These are phyloP conservation scores for Pegea sp. DNA, from an alignment of 23 tunicate genomes.

Conservation along the genomic window DNA sequence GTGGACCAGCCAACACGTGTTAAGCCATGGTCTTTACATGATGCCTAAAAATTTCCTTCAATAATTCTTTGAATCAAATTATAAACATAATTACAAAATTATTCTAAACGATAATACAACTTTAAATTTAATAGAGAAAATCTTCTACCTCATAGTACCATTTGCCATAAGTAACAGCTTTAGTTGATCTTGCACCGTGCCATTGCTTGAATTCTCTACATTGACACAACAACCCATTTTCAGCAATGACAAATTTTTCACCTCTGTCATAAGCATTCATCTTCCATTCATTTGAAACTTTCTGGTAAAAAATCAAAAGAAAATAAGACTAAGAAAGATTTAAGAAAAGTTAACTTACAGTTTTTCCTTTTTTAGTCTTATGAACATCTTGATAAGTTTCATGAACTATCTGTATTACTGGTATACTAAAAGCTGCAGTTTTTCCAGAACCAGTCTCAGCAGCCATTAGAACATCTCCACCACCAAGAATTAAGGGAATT, in stretches of 20 bases:
- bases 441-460: constrained; percentile 97
- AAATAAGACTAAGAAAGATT: not conserved
- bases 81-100: not conserved
- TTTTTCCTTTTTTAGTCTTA: constrained; percentile 3
- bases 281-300: too few species aligned
- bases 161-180: constrained; percentile 56
- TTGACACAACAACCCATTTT: constrained; percentile 77
- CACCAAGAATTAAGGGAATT: constrained; percentile 87
- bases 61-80: too few species aligned
- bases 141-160: constrained; percentile 55
- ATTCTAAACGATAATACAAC: not conserved
- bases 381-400: constrained; percentile 29
- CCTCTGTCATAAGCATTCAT: constrained; percentile 82
- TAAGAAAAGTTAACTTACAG: constrained; percentile 2
- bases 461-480: constrained; percentile 98
- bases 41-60: too few species aligned
- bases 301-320: not conserved
- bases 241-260: constrained; percentile 40
- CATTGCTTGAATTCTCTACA: constrained; percentile 73
- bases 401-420: constrained; percentile 89
- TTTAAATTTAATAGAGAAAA: not conserved
- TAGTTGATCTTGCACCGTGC: constrained; percentile 77
- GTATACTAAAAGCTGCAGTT: constrained; percentile 91
- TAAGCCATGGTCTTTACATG: constrained; percentile 82
- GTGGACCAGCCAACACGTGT: constrained; percentile 80